Conservation (phyloP, 2,888 invertebrate species). For the Amphipoea lucens region DNA sequence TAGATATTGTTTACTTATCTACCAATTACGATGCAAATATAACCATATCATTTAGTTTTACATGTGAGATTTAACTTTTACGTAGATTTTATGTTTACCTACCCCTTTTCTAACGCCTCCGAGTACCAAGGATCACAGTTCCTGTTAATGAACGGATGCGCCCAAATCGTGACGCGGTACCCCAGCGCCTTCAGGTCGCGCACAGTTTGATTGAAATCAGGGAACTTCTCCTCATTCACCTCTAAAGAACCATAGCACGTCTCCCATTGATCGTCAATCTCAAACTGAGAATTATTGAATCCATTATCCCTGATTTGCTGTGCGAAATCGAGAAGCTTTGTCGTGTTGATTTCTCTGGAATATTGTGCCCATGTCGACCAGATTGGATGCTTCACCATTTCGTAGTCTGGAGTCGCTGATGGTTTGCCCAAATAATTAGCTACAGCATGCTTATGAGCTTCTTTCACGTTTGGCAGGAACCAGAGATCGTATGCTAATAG, state of each 20-base stretch:
- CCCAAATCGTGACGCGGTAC: slow-evolving; percentile 95
- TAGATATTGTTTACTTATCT: not conserved
- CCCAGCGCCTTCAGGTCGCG: slow-evolving; percentile 91
- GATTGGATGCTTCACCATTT: slow-evolving; percentile 94
- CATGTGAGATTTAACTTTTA: not conserved
- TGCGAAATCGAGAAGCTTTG: slow-evolving; percentile 91
- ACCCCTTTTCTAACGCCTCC: slow-evolving; percentile 90
- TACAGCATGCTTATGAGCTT: slow-evolving; percentile 92
- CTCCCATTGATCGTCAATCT: slow-evolving; percentile 97
- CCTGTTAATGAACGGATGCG: slow-evolving; percentile 95
- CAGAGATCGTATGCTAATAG: slow-evolving; percentile 91
- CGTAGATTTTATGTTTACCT: slow-evolving; percentile 64
- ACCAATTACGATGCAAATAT: not conserved
- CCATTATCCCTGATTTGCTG: slow-evolving; percentile 91
- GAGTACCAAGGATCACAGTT: slow-evolving; percentile 92
- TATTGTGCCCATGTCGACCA: slow-evolving; percentile 97
- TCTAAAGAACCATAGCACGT: slow-evolving; percentile 94
- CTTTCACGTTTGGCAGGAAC: slow-evolving; percentile 89
- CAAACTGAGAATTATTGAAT: slow-evolving; percentile 93
- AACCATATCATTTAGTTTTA: not conserved
- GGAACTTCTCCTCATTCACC: slow-evolving; percentile 93
- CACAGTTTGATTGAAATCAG: slow-evolving; percentile 91
- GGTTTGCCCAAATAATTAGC: slow-evolving; percentile 92
- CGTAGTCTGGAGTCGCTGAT: slow-evolving; percentile 90
- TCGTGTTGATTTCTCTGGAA: slow-evolving; percentile 91